These are phyloP conservation scores for Acipenser ruthenus DNA, from an alignment of 2,797 vertebrate species.

Conservation along the genomic window DNA sequence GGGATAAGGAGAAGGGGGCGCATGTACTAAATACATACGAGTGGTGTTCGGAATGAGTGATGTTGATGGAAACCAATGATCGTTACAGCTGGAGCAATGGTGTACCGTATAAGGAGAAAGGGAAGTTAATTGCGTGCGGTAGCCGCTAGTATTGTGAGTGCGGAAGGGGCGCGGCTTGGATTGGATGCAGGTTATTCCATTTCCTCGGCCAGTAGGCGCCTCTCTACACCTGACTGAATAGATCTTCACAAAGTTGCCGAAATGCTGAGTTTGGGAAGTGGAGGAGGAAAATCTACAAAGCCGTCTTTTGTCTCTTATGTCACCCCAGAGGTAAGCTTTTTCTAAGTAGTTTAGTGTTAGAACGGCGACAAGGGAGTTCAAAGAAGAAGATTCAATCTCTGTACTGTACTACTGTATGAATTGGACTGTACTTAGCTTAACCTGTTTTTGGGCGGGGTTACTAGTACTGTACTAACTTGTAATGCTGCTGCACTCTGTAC, in stretches of 20 bases:
- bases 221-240: slow-evolving; percentile 20
- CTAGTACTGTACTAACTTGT: background rate
- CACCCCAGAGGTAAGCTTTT: slow-evolving; percentile 65
- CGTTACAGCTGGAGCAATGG: background rate
- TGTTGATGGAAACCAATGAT: no score
- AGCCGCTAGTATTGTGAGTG: slow-evolving; percentile 9
- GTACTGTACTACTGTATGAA: no score
- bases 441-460: background rate
- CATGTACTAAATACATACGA: no score
- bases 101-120: slow-evolving; percentile 4
- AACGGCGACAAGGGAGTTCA: no score
- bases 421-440: background rate
- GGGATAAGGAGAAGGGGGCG: no score
- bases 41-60: no score
- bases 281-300: slow-evolving; percentile 49
- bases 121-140: slow-evolving; percentile 4
- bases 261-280: slow-evolving; percentile 51
- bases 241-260: slow-evolving; percentile 19
- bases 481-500: no score
- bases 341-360: background rate
- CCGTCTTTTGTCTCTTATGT: slow-evolving; percentile 80
- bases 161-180: slow-evolving; percentile 31
- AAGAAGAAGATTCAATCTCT: no score
- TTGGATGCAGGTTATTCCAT: slow-evolving; percentile 20
- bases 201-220: slow-evolving; percentile 15